Percentiles rank a stretch among this genome's conserved stretches.
Conservation (phyloP, 2,113 vertebrate genomes). For the Oryzias melastigma region DNA sequence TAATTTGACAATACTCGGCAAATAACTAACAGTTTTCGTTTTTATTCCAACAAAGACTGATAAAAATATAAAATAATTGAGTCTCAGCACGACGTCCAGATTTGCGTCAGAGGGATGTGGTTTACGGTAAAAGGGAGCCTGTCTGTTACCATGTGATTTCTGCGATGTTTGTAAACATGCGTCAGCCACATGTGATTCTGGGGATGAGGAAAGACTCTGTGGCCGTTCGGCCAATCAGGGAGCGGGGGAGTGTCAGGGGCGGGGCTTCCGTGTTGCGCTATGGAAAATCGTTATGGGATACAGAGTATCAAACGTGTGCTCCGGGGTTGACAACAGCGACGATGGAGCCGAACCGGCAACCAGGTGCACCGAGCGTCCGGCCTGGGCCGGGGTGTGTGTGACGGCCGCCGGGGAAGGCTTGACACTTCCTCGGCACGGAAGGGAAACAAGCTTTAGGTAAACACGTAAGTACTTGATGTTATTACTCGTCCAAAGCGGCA, state of each 20-base stretch:
- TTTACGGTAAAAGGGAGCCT: slow-evolving; percentile 67
- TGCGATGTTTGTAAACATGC: slow-evolving; percentile 85
- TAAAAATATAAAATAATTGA: not conserved
- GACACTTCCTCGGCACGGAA: slow-evolving; percentile 1
- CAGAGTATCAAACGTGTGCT: slow-evolving; percentile 61
- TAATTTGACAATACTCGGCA: too few relatives aligned
- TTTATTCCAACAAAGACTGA: too few relatives aligned
- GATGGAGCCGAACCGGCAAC: slow-evolving; percentile 38
- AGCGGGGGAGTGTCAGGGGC: slow-evolving; percentile 77
- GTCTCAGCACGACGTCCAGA: slow-evolving; percentile 45
- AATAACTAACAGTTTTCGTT: too few relatives aligned
- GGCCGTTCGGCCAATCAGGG: slow-evolving; percentile 63
- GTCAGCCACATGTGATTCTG: slow-evolving; percentile 80
- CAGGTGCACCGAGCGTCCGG: slow-evolving; percentile 17
- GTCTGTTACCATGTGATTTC: slow-evolving; percentile 74
- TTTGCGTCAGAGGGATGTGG: slow-evolving; percentile 50
- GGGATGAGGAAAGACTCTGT: slow-evolving; percentile 54
- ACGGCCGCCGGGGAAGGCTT: slow-evolving; percentile 5
- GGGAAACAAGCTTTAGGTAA: slow-evolving; percentile 20
- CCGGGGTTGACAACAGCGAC: slow-evolving; percentile 49
- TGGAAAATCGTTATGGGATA: slow-evolving; percentile 75
- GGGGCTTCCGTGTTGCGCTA: slow-evolving; percentile 64
- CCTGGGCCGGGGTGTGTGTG: slow-evolving; percentile 7
- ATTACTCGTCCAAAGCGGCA: slow-evolving; percentile 22
- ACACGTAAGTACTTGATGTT: slow-evolving; percentile 63